Conservation (phyloP, 2,888 invertebrate genomes). For the Alsophila aescularia region DNA sequence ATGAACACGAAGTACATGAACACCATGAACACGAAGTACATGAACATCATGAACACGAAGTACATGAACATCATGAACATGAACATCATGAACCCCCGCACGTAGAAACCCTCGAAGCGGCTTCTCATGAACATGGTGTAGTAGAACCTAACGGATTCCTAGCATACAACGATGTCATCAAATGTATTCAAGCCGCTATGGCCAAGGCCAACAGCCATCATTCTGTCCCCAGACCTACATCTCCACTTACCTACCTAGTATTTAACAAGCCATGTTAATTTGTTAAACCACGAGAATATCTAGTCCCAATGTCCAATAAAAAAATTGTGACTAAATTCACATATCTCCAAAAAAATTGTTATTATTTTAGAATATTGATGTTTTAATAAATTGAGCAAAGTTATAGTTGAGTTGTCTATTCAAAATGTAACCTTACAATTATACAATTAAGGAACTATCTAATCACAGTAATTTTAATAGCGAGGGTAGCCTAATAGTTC, state of each 20-base stretch:
- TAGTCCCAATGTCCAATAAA: conserved; percentile 48
- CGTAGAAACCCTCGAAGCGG: too few species aligned
- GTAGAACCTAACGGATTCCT: conserved; percentile 33
- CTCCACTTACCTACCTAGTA: conserved; percentile 70
- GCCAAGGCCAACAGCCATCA: conserved; percentile 39
- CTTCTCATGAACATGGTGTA: conserved; percentile 6
- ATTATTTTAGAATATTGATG: conserved; percentile 20
- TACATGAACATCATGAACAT: neutral
- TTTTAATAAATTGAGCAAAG: conserved; percentile 29
- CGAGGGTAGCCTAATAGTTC: too few species aligned
- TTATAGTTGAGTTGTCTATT: conserved; percentile 17
- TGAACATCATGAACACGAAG: conserved; percentile 22
- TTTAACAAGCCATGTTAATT: conserved; percentile 60
- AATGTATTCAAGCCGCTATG: conserved; percentile 64
- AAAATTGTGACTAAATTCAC: conserved; percentile 22
- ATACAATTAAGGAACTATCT: conserved; percentile 1
- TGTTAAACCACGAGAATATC: conserved; percentile 31
- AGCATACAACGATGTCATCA: conserved; percentile 64
- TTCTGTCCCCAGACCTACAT: conserved; percentile 40
- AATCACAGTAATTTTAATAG: conserved; percentile 21
- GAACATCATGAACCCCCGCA: conserved; percentile 33
- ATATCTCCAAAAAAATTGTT: conserved; percentile 16
- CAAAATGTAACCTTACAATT: neutral
- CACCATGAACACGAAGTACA: conserved; percentile 22
- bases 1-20: conserved; percentile 15